Conservation (phyloP, 2,888 invertebrate genomes). For the Eupeodes luniger region DNA sequence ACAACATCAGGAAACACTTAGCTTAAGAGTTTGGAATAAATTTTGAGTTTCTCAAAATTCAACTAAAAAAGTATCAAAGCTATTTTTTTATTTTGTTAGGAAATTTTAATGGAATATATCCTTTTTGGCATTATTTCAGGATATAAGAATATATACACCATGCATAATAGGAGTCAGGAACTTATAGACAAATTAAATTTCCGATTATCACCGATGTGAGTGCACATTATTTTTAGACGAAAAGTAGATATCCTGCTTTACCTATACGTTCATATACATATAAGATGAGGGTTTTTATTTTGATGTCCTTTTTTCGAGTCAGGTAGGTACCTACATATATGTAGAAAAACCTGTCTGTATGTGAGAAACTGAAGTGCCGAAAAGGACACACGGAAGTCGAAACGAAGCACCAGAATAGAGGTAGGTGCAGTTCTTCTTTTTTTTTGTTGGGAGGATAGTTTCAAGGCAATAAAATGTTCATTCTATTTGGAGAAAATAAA, state of each 20-base stretch:
- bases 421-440: constrained; percentile 51
- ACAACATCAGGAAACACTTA: constrained; percentile 47
- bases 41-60: constrained; percentile 8
- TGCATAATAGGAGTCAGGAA: constrained; percentile 19
- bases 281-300: constrained; percentile 15
- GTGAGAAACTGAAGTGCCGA: not conserved
- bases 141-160: no score
- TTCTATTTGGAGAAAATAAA: constrained; percentile 33
- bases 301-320: constrained; percentile 10
- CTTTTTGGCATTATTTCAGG: not conserved
- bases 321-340: not conserved
- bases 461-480: constrained; percentile 57
- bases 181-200: constrained; percentile 71
- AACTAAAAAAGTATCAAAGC: constrained; percentile 35
- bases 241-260: constrained; percentile 61
- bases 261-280: constrained; percentile 2
- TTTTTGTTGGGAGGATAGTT: not conserved
- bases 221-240: constrained; percentile 52
- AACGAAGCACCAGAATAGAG: not conserved
- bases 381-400: constrained; percentile 47
- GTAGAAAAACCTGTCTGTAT: not conserved
- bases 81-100: not conserved
- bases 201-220: constrained; percentile 72
- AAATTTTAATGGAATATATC: not conserved
- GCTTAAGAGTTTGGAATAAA: constrained; percentile 16